These are phyloP conservation scores for Caenorhabditis inopinata DNA, from an alignment of 1,140 invertebrate genomes.

Conservation along the genomic window DNA sequence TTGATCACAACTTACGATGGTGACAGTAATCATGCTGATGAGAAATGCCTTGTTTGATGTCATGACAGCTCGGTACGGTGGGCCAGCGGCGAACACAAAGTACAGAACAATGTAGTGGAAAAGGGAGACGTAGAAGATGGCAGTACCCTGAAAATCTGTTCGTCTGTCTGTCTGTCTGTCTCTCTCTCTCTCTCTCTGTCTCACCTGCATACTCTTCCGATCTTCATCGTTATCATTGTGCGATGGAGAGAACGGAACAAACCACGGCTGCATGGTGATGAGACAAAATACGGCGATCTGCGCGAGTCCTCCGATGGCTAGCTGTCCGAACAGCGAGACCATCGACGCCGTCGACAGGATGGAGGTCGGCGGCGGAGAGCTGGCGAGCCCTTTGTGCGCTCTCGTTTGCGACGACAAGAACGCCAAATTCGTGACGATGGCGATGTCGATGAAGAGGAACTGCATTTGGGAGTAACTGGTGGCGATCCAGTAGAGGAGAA, in stretches of 20 bases:
- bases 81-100: slow-evolving; percentile 82
- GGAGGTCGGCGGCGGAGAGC: slow-evolving; percentile 59
- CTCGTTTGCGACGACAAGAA: slow-evolving; percentile 66
- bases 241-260: slow-evolving; percentile 59
- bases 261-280: slow-evolving; percentile 60
- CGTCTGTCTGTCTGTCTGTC: not conserved
- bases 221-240: slow-evolving; percentile 60
- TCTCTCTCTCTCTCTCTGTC: not conserved
- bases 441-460: slow-evolving; percentile 74
- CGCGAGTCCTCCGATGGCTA: slow-evolving; percentile 53
- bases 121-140: slow-evolving; percentile 79
- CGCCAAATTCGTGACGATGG: slow-evolving; percentile 72
- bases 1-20: not conserved
- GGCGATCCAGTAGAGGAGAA: slow-evolving; percentile 78
- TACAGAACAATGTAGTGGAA: slow-evolving; percentile 88
- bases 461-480: slow-evolving; percentile 67
- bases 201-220: slow-evolving; percentile 62
- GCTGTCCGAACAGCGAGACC: slow-evolving; percentile 60
- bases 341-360: slow-evolving; percentile 62
- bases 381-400: slow-evolving; percentile 54
- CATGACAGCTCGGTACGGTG: slow-evolving; percentile 81
- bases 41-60: slow-evolving; percentile 66
- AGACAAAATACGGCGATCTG: slow-evolving; percentile 54
- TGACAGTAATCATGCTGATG: not conserved
- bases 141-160: slow-evolving; percentile 64